Evolutionary conservation across 2,888 invertebrate species (phyloP).

Genomic region (Anodontia alba): DNA sequence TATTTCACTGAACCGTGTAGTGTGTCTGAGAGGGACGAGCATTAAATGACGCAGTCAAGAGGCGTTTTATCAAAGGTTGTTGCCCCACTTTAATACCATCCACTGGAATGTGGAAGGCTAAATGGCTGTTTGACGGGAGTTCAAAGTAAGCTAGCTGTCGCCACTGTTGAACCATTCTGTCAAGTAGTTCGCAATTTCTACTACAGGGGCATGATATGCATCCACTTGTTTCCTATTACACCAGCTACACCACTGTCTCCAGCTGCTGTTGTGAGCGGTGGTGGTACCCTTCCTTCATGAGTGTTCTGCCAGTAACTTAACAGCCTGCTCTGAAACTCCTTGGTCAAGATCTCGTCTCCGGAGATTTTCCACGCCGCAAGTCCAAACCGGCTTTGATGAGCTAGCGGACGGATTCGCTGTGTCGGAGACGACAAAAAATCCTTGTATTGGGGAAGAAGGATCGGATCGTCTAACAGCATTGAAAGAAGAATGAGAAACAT

Average conservation of each 20-base stretch:
- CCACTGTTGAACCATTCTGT: constrained; percentile 12
- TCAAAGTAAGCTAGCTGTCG: constrained; percentile 3
- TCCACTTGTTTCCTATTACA: constrained; percentile 17
- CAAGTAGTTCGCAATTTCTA: background rate
- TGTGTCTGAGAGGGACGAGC: background rate
- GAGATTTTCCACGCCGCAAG: constrained; percentile 32
- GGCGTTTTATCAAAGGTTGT: constrained; percentile 12
- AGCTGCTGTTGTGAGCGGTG: background rate
- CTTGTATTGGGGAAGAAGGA: constrained; percentile 2
- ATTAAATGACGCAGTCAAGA: background rate
- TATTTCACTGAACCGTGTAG: background rate
- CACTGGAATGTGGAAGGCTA: background rate
- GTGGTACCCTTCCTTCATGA: constrained; percentile 20
- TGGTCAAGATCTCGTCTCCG: background rate
- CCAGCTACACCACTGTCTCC: constrained; percentile 22
- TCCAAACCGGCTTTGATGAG: background rate
- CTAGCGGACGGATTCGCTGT: background rate
- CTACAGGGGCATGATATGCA: constrained; percentile 4
- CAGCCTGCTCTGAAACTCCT: constrained; percentile 18
- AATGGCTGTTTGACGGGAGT: constrained; percentile 8
- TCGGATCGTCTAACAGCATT: constrained; percentile 8
- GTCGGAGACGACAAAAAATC: constrained; percentile 1
- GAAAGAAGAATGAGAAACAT: constrained; percentile 1
- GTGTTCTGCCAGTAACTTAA: background rate
- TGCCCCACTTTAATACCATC: constrained; percentile 11